A percentile compares a stretch with the other conserved stretches of the same genome.
Evolutionary conservation across 2,797 vertebrate species (phyloP).

Genomic region (Pseudochirops cupreus): DNA sequence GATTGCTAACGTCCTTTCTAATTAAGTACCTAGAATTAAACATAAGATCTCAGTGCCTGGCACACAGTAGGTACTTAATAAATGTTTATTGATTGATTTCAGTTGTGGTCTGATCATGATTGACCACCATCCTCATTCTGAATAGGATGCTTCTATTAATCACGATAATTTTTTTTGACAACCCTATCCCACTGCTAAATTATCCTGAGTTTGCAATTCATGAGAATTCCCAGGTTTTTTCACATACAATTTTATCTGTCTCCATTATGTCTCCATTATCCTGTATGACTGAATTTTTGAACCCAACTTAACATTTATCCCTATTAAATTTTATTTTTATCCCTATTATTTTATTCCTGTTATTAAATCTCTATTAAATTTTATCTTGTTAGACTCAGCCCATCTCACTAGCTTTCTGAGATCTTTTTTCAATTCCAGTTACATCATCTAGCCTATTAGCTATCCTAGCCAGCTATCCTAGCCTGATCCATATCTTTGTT

Average conservation of each 20-base stretch:
- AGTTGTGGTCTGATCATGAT: neutral
- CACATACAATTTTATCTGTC: neutral
- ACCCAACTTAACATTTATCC: neutral
- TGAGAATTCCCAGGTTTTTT: neutral
- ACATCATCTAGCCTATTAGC: neutral
- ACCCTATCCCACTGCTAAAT: neutral
- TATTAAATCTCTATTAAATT: neutral
- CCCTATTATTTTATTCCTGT: too few relatives aligned
- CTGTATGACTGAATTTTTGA: neutral
- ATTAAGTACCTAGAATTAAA: neutral
- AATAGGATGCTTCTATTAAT: neutral
- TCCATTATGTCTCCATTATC: neutral
- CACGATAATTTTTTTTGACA: neutral
- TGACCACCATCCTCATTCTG: neutral
- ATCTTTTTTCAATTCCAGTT: neutral
- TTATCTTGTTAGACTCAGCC: neutral
- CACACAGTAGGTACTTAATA: neutral
- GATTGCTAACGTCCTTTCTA: neutral
- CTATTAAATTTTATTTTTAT: neutral
- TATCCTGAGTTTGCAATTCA: neutral
- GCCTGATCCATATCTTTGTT: neutral
- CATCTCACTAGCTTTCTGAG: neutral
- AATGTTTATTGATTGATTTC: neutral
- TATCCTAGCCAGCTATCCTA: neutral
- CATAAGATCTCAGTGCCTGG: neutral